Evolutionary conservation across 37 sponge, comb jelly and placozoan genomes (phyloP).

Genomic region (Ephydatia muelleri): DNA sequence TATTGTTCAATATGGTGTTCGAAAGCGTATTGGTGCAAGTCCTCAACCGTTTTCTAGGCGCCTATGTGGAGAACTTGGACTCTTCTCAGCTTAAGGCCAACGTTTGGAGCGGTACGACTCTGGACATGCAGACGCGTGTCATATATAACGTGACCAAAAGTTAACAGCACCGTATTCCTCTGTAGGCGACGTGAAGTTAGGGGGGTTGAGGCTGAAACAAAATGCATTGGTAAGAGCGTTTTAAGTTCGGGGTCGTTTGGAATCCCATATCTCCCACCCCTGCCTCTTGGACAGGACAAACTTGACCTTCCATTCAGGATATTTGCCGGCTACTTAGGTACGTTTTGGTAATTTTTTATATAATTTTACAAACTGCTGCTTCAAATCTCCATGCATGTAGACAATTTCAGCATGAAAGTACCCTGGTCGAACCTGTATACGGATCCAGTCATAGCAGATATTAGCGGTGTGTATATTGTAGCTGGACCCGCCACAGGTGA

Average conservation of each 20-base stretch:
- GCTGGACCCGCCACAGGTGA: constrained; percentile 75
- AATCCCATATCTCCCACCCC: background rate
- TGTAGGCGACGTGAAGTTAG: constrained; percentile 67
- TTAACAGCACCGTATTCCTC: background rate
- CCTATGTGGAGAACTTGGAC: constrained; percentile 84
- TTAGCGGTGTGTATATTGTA: constrained; percentile 63
- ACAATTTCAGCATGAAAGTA: constrained; percentile 41
- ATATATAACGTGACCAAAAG: too few species aligned
- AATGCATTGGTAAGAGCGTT: constrained; percentile 68
- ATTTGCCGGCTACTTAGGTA: constrained; percentile 49
- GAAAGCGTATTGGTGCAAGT: constrained; percentile 67
- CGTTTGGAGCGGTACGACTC: constrained; percentile 75
- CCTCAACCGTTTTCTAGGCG: constrained; percentile 69
- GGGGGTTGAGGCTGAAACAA: constrained; percentile 60
- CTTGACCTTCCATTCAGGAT: constrained; percentile 66
- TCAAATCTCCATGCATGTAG: constrained; percentile 15
- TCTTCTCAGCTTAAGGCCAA: constrained; percentile 77
- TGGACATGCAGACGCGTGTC: too few species aligned
- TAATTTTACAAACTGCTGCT: too few species aligned
- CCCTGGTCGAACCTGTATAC: constrained; percentile 70
- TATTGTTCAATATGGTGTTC: constrained; percentile 68
- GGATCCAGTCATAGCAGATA: constrained; percentile 47
- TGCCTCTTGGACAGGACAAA: constrained; percentile 38
- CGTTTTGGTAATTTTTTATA: too few species aligned
- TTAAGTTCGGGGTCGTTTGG: background rate